These are phyloP conservation scores for Drosophila testacea DNA, from an alignment of 2,888 invertebrate species.

Conservation along the genomic window DNA sequence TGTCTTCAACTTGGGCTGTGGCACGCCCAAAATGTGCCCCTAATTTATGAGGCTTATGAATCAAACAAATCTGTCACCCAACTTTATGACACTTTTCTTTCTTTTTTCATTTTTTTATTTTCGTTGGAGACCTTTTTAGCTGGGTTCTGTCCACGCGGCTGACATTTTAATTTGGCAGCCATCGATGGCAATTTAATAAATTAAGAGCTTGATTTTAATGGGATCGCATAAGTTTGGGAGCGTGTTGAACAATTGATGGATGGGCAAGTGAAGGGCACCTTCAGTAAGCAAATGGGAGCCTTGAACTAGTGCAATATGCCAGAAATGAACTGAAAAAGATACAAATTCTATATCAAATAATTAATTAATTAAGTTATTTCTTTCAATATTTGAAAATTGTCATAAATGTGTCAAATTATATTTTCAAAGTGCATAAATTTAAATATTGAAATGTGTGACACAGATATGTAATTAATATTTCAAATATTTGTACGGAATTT, in stretches of 20 bases:
- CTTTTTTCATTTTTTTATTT: conserved; percentile 2
- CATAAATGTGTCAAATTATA: conserved; percentile 26
- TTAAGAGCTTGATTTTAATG: conserved; percentile 67
- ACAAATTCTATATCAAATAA: neutral
- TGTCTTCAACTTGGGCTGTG: conserved; percentile 34
- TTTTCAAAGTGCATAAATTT: neutral
- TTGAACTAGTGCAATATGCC: conserved; percentile 41
- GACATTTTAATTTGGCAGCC: conserved; percentile 80
- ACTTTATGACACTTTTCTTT: conserved; percentile 73
- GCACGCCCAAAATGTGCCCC: conserved; percentile 68
- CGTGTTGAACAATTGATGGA: conserved; percentile 66
- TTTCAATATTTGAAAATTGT: neutral
- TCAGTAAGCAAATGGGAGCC: conserved; percentile 31
- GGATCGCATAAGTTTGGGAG: conserved; percentile 39
- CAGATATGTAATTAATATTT: conserved; percentile 26
- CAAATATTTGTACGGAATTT: conserved; percentile 8
- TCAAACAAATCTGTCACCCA: conserved; percentile 77
- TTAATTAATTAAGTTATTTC: neutral
- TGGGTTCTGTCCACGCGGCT: conserved; percentile 50
- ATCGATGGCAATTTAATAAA: conserved; percentile 76
- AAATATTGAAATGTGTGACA: conserved; percentile 5
- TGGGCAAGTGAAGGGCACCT: conserved; percentile 56
- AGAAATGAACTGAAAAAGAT: neutral
- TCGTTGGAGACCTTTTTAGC: conserved; percentile 10
- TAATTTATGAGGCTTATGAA: conserved; percentile 73